Evolutionary conservation across 1,140 invertebrate species (phyloP), one percentile per base, ranked within the genome.

Genomic region (Drosophila azteca): DNA sequence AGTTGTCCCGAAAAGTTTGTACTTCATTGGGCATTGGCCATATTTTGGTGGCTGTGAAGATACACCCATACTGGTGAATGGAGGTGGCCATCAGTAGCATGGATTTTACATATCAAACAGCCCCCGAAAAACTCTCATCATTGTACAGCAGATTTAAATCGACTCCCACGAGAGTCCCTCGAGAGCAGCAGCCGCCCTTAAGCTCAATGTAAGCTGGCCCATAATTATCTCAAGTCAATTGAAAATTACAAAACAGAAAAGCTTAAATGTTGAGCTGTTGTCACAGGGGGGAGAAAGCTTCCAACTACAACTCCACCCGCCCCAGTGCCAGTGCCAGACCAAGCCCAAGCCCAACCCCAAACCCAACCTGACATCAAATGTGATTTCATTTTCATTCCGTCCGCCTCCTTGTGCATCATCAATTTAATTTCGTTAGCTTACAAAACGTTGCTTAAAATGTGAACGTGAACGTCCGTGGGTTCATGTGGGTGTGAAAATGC

Each of bases 171-270:
- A n/a, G 17, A 20, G 17, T 20, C 17, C 17, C 17, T 20, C 17
- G 17, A 20, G 17, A 20, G 17, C 17, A 11, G 7, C 15, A 22
- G 13, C 20, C 26, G 46, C 26, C 24, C 17, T 46, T 69, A 60
- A 72, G 48, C 67, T 63, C 39, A n/a, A 9, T 73, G 60, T 64
- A 73, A 72, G 69, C 70, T 39, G 39, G 8, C 24, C 48, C 52
- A 65, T 72, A 85, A 85, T 90, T 89, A 90, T 74, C 73, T 77
- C 67, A 90, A 90, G 83, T 87, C 89, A 90, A 90, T 82, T 85
- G 73, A 82, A 81, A 79, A 77, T 85, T 82, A 70, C 54, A 64
- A 55, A 81, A 70, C 54, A 64, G 53, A 81, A 90, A 74, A 67
- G 58, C 73, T 85, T 78, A 68, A 59, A 60, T 46, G 58, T 58